Conservation (phyloP, 2,797 vertebrate species). For the Phoebastria nigripes region DNA sequence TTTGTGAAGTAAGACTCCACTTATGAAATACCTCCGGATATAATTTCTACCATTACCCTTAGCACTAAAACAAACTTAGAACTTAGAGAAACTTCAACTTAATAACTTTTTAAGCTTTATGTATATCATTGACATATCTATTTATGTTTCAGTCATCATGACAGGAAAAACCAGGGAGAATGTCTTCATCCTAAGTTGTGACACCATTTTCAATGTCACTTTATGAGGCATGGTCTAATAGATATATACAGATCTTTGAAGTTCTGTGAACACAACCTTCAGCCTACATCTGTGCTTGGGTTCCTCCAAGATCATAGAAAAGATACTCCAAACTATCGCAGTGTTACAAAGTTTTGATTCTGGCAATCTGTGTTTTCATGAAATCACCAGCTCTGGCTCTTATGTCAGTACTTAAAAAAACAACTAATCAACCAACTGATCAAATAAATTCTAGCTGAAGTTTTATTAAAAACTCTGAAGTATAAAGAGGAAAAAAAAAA, state of each 20-base stretch:
- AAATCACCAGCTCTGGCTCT: neutral
- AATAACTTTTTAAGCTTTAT: neutral
- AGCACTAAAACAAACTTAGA: neutral
- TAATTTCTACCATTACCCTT: neutral
- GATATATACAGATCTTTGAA: neutral
- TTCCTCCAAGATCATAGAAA: neutral
- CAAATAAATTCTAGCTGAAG: neutral
- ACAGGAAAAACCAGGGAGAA: neutral
- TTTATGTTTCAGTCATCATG: neutral
- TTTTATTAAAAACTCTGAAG: neutral
- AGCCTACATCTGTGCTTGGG: neutral
- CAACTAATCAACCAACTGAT: neutral
- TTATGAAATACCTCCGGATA: neutral
- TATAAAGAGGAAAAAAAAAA: neutral
- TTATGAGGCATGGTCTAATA: neutral
- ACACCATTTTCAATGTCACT: neutral
- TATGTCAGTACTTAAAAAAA: neutral
- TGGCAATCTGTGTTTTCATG: neutral
- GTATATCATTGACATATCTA: neutral
- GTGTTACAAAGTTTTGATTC: neutral
- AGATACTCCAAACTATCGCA: neutral
- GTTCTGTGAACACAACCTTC: neutral
- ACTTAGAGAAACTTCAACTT: neutral
- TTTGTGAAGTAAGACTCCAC: neutral
- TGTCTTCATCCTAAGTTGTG: neutral